Evolutionary conservation across 2,797 vertebrate species (phyloP), one percentile per base, ranked within the genome.

Genomic region (Sebastiscus albofasciatus): DNA sequence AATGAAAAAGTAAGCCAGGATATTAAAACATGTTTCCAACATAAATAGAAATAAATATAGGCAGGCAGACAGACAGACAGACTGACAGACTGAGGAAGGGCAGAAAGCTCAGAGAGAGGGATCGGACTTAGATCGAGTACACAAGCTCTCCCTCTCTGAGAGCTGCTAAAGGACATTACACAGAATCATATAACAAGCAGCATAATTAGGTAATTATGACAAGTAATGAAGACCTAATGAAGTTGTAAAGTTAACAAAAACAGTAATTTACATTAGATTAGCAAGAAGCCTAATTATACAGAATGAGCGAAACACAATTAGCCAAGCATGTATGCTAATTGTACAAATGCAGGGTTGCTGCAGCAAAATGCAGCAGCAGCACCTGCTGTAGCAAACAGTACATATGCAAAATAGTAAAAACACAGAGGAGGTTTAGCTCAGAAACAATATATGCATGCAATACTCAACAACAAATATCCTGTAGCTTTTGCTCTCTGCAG

Each of bases 171-270:
- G 46, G 55, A 75, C 62, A 61, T 62, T 58, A 77, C 70, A 69
- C 18, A 6, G 58, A 60, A 75, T 2, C 33, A 62, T 20, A 72
- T 54, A 72, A 76, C 29, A 36, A 72, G 66, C 66, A 26, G 33
- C 70, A 27, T 72, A 56, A 62, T 85, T 81, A 73, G 65, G 31
- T 10, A n/a, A 14, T 83, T 70, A 68, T 56, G 61, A 82, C 59
- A 75, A 85, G 42, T 67, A 85, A 75, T 83, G 59, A 56, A 74
- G 42, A 78, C 20, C 3, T 67, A 78, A 77, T 86, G 2, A 85
- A 84, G 29, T 62, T 62, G 75, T 36, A 67, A 34, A 62, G 11
- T 69, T 55, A 79, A 55, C 39, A 60, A 67, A 82, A 85, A 65
- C 26, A 52, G 33, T 52, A 0, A 70, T 84, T 85, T 69, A 71